Evolutionary conservation across 2,888 invertebrate genomes (phyloP).

Genomic region (Spodoptera exigua): DNA sequence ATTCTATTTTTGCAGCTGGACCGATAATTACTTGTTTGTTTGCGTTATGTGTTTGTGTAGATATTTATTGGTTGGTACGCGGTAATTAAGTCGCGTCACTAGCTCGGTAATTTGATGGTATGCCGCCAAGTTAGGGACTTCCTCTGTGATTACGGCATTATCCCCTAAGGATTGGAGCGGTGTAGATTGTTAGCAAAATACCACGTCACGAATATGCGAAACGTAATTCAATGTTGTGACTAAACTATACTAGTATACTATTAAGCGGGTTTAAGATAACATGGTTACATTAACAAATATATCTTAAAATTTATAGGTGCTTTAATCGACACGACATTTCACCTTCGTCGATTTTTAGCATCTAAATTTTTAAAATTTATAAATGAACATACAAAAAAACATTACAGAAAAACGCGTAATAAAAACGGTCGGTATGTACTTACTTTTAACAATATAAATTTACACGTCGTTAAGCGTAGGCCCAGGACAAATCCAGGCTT

Average conservation of each 20-base stretch:
- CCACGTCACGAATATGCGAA: constrained; percentile 1
- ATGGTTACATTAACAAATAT: too few species aligned
- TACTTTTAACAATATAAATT: background rate
- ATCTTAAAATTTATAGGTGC: too few species aligned
- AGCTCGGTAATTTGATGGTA: constrained; percentile 32
- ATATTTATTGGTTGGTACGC: background rate
- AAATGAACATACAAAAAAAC: background rate
- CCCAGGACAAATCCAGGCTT: constrained; percentile 27
- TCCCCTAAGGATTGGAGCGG: constrained; percentile 27
- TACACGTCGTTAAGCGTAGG: constrained; percentile 3
- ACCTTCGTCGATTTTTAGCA: too few species aligned
- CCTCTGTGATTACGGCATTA: constrained; percentile 21
- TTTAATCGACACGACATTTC: too few species aligned
- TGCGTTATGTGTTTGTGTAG: background rate
- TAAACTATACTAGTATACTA: too few species aligned
- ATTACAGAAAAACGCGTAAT: background rate
- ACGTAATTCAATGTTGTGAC: constrained; percentile 2
- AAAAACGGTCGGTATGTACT: too few species aligned
- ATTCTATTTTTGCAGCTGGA: constrained; percentile 37
- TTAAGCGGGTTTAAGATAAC: too few species aligned
- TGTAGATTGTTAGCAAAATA: constrained; percentile 13
- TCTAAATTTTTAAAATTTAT: too few species aligned
- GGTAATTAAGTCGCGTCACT: constrained; percentile 33
- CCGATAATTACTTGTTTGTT: constrained; percentile 39
- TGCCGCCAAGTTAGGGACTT: constrained; percentile 33